Conservation (phyloP, 2,113 vertebrate genomes). For the Orientallactaga bullata region DNA sequence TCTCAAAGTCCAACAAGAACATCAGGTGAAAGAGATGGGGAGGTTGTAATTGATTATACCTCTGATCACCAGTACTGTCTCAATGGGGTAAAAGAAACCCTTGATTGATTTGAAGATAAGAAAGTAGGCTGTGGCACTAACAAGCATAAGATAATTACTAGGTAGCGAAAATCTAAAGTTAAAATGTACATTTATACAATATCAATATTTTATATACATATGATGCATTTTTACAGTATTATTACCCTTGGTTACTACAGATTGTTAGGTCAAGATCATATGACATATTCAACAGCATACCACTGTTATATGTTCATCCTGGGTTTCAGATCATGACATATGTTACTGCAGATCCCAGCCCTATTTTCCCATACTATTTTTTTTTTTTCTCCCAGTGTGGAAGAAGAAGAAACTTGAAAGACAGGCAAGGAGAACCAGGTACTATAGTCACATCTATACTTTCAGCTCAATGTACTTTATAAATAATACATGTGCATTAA, state of each 20-base stretch:
- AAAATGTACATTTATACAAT: background rate
- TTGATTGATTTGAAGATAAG: background rate
- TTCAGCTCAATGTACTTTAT: conserved; percentile 57
- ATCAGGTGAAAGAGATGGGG: no score
- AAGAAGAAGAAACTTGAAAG: background rate
- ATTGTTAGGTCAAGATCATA: background rate
- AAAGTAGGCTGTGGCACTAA: background rate
- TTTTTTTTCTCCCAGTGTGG: background rate
- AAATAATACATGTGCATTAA: conserved; percentile 78
- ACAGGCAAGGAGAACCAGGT: background rate
- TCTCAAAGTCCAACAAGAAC: no score
- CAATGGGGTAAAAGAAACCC: background rate
- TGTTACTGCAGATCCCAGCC: background rate
- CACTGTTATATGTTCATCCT: background rate
- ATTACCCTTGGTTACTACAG: conserved; percentile 12
- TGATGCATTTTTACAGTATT: background rate
- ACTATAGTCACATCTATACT: background rate
- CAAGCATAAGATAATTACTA: background rate
- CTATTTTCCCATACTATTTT: background rate
- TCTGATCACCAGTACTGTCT: no score
- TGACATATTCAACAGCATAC: background rate
- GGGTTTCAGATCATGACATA: background rate
- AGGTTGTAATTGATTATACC: no score
- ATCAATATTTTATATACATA: background rate
- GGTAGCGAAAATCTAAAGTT: background rate